Percentiles rank a stretch among this genome's conserved stretches.
Conservation (phyloP, 2,113 vertebrate species). For the Hepsetus odoe region DNA sequence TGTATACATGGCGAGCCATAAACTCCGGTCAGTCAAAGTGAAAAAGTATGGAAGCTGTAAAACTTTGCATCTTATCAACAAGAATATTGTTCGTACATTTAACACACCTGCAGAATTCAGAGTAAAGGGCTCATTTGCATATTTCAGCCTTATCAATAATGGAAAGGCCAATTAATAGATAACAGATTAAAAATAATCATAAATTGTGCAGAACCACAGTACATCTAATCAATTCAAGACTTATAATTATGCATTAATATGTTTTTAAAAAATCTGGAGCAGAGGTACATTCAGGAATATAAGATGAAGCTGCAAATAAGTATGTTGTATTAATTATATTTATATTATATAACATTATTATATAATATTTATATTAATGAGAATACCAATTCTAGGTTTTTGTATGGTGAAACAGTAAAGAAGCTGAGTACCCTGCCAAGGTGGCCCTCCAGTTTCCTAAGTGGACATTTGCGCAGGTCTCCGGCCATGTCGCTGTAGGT, state of each 20-base stretch:
- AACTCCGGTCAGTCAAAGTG: neutral
- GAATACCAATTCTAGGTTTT: neutral
- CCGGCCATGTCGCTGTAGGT: constrained; percentile 79
- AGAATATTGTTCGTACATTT: too few relatives aligned
- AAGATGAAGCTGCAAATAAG: too few relatives aligned
- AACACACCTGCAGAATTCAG: too few relatives aligned
- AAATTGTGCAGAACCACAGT: neutral
- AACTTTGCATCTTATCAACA: too few relatives aligned
- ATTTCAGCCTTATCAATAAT: too few relatives aligned
- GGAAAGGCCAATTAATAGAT: neutral
- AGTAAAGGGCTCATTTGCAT: too few relatives aligned
- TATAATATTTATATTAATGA: neutral
- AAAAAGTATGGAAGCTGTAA: neutral
- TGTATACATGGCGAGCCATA: constrained; percentile 40
- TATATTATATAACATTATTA: too few relatives aligned
- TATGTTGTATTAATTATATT: too few relatives aligned
- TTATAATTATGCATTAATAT: neutral
- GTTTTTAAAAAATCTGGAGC: too few relatives aligned
- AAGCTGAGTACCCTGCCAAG: constrained; percentile 71
- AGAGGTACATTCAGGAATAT: too few relatives aligned
- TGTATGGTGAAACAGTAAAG: neutral
- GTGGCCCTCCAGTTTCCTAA: constrained; percentile 80
- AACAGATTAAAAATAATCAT: neutral
- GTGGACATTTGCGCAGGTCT: constrained; percentile 77
- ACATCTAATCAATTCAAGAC: too few relatives aligned